Evolutionary conservation across 2,888 invertebrate species (phyloP), one percentile per base, ranked within the genome.

Genomic region (Xestia ashworthii): DNA sequence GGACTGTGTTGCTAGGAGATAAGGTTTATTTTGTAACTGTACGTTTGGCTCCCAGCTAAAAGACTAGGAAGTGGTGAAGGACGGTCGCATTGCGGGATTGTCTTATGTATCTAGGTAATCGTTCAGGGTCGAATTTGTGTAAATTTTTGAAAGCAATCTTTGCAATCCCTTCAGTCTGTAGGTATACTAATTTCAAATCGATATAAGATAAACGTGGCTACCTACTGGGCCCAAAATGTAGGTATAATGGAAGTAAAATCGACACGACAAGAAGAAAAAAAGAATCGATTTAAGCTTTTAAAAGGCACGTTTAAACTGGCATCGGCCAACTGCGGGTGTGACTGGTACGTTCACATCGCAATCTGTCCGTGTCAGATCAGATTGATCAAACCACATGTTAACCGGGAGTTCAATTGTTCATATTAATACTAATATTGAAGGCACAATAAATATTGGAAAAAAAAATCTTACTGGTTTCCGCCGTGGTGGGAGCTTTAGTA

Each of bases 1-100:
- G 1, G 78, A 6, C 1, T 58, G 53, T 44, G 78, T 85, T 6
- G 67, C 72, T 72, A 71, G 9, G n/a, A 66, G 4, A 22, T 14
- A 48, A 46, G 12, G 5, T 22, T 65, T 19, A 1, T 16, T 58
- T 38, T 19, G 32, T 32, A 53, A 38, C 5, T 41, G 22, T 12
- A n/a, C 9, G 62, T n/a, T 64, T 41, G 12, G 55, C 12, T n/a
- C 14, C 25, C 14, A 25, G 25, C 8, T 16, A 25, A 58, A 25
- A 60, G 16, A 60, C 32, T 60, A 32, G 25, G 25, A 58, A 25
- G 16, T 60, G 16, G 16, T 32, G 16, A 32, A 60, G 60, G 32
- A 1, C 16, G 16, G 58, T 3, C 6, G 58, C 16, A 32, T 16
- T 16, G 60, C 32, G 16, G 25, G 60, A 32, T 14, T 25, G 14